A percentile compares a stretch with the other conserved stretches of the same genome.
Conservation (phyloP, 2,888 invertebrate species). For the Fragum whitleyi region DNA sequence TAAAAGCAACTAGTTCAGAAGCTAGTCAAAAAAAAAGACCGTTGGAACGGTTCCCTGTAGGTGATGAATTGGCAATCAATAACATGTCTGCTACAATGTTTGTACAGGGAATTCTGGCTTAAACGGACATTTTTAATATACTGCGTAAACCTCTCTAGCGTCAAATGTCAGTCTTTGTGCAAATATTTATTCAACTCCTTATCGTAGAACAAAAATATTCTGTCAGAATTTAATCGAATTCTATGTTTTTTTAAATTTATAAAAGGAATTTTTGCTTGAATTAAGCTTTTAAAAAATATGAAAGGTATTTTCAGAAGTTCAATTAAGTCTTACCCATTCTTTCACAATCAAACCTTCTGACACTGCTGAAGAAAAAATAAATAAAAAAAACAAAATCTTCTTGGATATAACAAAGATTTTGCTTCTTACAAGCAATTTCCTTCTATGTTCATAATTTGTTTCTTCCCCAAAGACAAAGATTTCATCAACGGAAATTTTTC, state of each 20-base stretch:
- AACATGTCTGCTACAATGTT: constrained; percentile 11
- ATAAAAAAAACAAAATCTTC: too few species aligned
- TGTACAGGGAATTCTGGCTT: constrained; percentile 23
- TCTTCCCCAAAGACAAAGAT: too few species aligned
- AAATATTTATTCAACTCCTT: constrained; percentile 22
- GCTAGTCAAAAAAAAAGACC: not conserved
- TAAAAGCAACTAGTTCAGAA: not conserved
- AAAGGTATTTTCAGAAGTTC: too few species aligned
- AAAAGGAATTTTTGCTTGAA: too few species aligned
- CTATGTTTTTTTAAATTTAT: too few species aligned
- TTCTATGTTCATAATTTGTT: too few species aligned
- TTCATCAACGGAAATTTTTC: too few species aligned
- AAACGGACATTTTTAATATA: constrained; percentile 26
- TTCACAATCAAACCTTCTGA: not conserved
- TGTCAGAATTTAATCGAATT: constrained; percentile 9
- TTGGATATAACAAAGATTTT: too few species aligned
- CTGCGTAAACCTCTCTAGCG: constrained; percentile 6
- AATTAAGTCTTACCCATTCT: too few species aligned
- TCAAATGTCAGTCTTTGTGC: not conserved
- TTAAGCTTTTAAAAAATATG: too few species aligned
- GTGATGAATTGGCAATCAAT: constrained; percentile 29
- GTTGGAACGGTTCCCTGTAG: constrained; percentile 7
- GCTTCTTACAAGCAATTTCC: too few species aligned
- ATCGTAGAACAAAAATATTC: not conserved
- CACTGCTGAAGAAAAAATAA: too few species aligned